Base-by-base conservation (phyloP, 2,113 vertebrate species). In the Ictalurus furcatus region DNA sequence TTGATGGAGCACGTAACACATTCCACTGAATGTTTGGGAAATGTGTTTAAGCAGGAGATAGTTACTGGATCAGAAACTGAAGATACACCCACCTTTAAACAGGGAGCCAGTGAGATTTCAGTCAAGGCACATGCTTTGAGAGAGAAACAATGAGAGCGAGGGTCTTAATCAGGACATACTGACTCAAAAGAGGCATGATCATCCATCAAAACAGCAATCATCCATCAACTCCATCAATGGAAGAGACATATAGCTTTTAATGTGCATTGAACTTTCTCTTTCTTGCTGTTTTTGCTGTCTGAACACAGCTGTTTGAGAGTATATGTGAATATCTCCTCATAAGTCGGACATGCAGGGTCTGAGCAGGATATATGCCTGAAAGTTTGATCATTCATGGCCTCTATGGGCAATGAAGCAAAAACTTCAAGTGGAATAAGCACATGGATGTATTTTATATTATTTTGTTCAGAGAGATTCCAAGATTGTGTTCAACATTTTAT, bases 1-100 rank as follows among this genome's bases (percentile, higher is more conserved):
- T 86, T 74, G 69, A 86, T 58, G 21, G 85, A 40, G 34, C 44
- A 80, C 48, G 37, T 80, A 65, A 28, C 76, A 80, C 74, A 87
- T 87, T 59, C 74, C 37, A 19, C n/a, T 76, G 54, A 67, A 71
- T 73, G 54, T 76, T 84, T 84, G 71, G 25, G 81, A 69, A 80
- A 25, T 69, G 48, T 82, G 59, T 82, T 85, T 76, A 74, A 78
- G 37, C 17, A 79, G 69, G 69, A 78, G 44, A 30, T 48, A 25
- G 30, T 61, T 84, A 34, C 67, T 74, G 80, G 54, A 30, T 89
- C 73, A 80, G 48, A 80, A 67, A 85, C 76, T 30, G 30, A 19
- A 85, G 30, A 52, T 28, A 81, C 48, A 74, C 52, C 34, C 23
- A 61, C 40, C 9, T 25, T 59, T 76, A 78, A 30, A 59, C 25